Base-by-base conservation (phyloP, 1,140 invertebrate species). In the Protaetia brevitarsis region DNA sequence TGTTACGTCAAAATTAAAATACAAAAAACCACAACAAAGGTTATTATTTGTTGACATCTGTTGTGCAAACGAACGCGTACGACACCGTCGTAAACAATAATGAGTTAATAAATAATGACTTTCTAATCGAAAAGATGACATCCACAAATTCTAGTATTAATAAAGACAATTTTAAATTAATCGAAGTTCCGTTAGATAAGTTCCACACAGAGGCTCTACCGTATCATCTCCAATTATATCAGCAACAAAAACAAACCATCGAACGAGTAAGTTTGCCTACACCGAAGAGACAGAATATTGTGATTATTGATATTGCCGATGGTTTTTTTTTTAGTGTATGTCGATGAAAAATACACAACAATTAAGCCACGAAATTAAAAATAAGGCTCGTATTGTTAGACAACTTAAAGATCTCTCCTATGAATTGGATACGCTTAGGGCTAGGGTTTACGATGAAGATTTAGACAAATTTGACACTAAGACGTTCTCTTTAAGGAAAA, bases 151-250 rank as follows among this genome's bases (percentile, higher is more conserved):
- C 64, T 28, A 59, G 56, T n/a, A 59, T 65, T 30, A 16, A 41
- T 13, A 90, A 88, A 74, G 82, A 91, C 73, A 83, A 88, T 0
- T 80, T 90, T 27, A 90, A 87, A 77, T 80, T 87, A 65, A 82
- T 90, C 30, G 88, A 91, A 79, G 81, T 91, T 2, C 88, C 89
- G 8, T 82, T 92, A 41, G 84, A 83, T 64, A 90, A 90, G 75
- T 91, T 91, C 69, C 88, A 89, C 64, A 86, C 88, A 70, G 85
- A 88, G 31, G 89, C 89, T 8, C 86, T 91, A 65, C 89, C 89
- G 0, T 87, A 91, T 77, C 87, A 90, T 69, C 77, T 90, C 68
- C 84, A 87, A 69, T 74, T 89, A 21, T 79, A 89, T 3, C 83
- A 88, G 71, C 84, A 85, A 72, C 88, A 91, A 71, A 89, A 86